Percentiles rank a stretch among this genome's conserved stretches.
Conservation (phyloP, 2,888 invertebrate genomes). For the Microctonus hyperodae region DNA sequence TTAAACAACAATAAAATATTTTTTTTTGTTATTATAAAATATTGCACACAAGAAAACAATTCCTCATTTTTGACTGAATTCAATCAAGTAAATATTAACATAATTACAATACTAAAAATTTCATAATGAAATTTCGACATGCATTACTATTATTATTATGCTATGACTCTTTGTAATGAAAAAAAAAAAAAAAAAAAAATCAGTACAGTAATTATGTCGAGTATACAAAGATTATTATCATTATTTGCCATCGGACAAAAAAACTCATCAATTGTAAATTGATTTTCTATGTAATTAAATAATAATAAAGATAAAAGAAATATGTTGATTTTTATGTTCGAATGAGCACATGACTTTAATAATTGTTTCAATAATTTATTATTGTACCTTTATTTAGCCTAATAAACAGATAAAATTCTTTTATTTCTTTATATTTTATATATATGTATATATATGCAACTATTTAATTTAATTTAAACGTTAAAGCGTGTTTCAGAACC, state of each 20-base stretch:
- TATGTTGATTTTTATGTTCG: not conserved
- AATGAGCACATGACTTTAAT: not conserved
- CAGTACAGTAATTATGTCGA: not conserved
- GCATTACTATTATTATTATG: not conserved
- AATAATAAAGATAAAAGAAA: not conserved
- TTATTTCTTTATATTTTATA: too few relatives aligned
- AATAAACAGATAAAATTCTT: too few relatives aligned
- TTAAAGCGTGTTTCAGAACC: constrained; percentile 90
- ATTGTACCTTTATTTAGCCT: not conserved
- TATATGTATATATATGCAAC: constrained; percentile 2
- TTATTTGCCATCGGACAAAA: not conserved
- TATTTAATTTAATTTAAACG: constrained; percentile 66
- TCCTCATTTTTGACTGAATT: not conserved
- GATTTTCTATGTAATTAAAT: not conserved
- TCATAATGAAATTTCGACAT: not conserved
- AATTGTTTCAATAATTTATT: not conserved
- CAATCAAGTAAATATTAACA: not conserved
- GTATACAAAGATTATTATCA: not conserved
- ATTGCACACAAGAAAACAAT: not conserved
- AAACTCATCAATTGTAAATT: not conserved
- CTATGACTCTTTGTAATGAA: not conserved
- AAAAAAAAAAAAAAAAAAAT: not conserved
- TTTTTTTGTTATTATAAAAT: not conserved
- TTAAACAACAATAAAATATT: constrained; percentile 25
- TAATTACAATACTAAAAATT: constrained; percentile 4